Evolutionary conservation across 1,140 invertebrate species (phyloP).

Genomic region (Drosophila mayri): DNA sequence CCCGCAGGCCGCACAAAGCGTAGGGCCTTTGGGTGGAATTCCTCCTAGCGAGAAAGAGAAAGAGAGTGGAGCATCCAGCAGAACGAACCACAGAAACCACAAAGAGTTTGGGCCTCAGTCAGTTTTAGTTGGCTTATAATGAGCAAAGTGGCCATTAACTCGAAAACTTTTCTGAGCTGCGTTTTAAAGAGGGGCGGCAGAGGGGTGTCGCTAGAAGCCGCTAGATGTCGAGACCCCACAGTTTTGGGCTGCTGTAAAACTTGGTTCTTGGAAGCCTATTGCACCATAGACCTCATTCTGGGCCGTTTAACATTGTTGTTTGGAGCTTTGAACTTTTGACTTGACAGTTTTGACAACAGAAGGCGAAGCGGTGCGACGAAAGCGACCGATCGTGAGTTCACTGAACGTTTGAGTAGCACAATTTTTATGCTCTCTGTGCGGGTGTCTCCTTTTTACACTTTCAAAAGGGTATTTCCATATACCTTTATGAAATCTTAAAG

Average conservation of each 20-base stretch:
- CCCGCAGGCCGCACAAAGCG: conserved; percentile 35
- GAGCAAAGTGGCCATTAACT: conserved; percentile 76
- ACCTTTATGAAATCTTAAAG: neutral
- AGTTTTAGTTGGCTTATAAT: conserved; percentile 77
- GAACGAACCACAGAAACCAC: conserved; percentile 62
- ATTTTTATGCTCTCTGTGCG: conserved; percentile 39
- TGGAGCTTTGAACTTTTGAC: conserved; percentile 68
- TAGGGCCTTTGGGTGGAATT: conserved; percentile 4
- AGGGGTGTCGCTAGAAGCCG: conserved; percentile 18
- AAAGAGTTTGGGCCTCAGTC: conserved; percentile 68
- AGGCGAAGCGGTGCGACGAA: conserved; percentile 11
- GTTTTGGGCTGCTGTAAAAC: conserved; percentile 50
- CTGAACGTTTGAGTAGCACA: conserved; percentile 66
- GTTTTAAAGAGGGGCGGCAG: conserved; percentile 51
- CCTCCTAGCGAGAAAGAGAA: conserved; percentile 5
- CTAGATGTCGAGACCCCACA: conserved; percentile 54
- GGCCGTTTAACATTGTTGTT: conserved; percentile 52
- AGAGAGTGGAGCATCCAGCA: conserved; percentile 18
- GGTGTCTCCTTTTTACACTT: conserved; percentile 44
- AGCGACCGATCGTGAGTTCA: conserved; percentile 66
- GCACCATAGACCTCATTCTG: conserved; percentile 69
- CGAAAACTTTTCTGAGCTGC: conserved; percentile 67
- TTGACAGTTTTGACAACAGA: conserved; percentile 70
- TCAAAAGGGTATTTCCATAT: neutral
- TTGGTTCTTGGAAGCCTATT: conserved; percentile 68